phyloP scores from a whole-genome alignment of 2,888 invertebrate species.

The Rotaria magnacalcarata region DNA sequence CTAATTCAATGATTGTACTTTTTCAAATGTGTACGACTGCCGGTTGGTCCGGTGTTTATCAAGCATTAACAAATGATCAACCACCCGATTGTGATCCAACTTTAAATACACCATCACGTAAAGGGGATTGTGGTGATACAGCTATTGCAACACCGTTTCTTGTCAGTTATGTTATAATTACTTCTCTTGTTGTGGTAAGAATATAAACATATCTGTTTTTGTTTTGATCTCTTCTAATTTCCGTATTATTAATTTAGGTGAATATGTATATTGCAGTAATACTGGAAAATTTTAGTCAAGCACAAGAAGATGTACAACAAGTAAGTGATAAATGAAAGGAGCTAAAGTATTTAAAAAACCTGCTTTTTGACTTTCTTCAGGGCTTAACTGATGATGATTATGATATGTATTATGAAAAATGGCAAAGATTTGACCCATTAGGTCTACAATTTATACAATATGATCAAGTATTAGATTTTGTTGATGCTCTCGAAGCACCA shows the following conservation, averaged over 20 bases:
- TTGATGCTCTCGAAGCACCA: constrained; percentile 91
- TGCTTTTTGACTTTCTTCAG: not conserved
- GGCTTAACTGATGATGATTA: constrained; percentile 90
- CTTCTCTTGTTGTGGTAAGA: constrained; percentile 73
- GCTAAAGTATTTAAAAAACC: not conserved
- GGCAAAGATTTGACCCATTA: constrained; percentile 97
- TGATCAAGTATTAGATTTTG: constrained; percentile 85
- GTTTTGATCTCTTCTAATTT: not conserved
- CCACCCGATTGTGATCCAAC: constrained; percentile 67
- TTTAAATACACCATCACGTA: constrained; percentile 47
- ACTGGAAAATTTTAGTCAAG: constrained; percentile 68
- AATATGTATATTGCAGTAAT: constrained; percentile 99
- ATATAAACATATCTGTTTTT: not conserved
- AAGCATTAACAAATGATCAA: constrained; percentile 46
- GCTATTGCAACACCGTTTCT: constrained; percentile 74
- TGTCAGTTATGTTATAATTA: constrained; percentile 90
- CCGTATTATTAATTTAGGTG: constrained; percentile 66
- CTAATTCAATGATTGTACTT: constrained; percentile 63
- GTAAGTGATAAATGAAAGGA: constrained; percentile 48
- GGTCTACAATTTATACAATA: constrained; percentile 93
- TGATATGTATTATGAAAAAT: constrained; percentile 98
- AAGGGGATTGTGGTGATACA: constrained; percentile 68
- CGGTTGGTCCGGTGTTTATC: constrained; percentile 48
- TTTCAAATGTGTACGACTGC: constrained; percentile 54
- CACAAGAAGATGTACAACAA: constrained; percentile 73